Conservation (phyloP, 2,888 invertebrate genomes). For the Drosophila paracracens region DNA sequence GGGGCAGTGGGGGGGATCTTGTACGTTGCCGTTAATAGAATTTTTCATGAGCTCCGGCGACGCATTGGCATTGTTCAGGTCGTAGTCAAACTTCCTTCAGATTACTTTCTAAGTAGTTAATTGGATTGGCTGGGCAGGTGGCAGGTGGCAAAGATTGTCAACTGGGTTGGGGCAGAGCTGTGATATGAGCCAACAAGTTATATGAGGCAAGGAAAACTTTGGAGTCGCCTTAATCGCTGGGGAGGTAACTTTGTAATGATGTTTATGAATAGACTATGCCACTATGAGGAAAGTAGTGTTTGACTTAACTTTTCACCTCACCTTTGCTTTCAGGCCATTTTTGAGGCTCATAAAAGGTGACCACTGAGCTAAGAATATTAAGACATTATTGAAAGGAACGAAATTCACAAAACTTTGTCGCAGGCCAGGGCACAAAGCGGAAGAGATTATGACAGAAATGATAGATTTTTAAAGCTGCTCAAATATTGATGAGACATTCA, state of each 20-base stretch:
- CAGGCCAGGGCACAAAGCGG: not conserved
- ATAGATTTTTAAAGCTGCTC: not conserved
- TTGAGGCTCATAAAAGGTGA: constrained; percentile 12
- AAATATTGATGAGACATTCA: not conserved
- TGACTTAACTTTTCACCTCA: constrained; percentile 26
- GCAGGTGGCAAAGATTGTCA: constrained; percentile 15
- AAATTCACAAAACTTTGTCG: not conserved
- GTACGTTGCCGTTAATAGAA: constrained; percentile 68
- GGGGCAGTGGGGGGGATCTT: constrained; percentile 2
- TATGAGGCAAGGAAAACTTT: constrained; percentile 53
- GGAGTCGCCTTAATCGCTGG: constrained; percentile 61
- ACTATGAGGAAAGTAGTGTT: constrained; percentile 25
- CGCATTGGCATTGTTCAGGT: constrained; percentile 60
- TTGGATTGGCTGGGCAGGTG: constrained; percentile 62
- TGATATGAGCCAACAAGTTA: constrained; percentile 67
- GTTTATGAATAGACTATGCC: constrained; percentile 60
- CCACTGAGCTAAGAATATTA: constrained; percentile 14
- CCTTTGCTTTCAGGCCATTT: constrained; percentile 20
- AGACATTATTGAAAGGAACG: constrained; percentile 1
- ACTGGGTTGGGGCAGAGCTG: constrained; percentile 10
- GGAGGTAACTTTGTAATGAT: constrained; percentile 70
- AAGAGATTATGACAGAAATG: not conserved
- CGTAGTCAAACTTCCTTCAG: constrained; percentile 65
- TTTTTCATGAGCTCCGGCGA: constrained; percentile 70
- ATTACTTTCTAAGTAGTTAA: constrained; percentile 79